Evolutionary conservation across 92 coral and sea anemone genomes (phyloP).

Genomic region (Palythoa heliodiscus): DNA sequence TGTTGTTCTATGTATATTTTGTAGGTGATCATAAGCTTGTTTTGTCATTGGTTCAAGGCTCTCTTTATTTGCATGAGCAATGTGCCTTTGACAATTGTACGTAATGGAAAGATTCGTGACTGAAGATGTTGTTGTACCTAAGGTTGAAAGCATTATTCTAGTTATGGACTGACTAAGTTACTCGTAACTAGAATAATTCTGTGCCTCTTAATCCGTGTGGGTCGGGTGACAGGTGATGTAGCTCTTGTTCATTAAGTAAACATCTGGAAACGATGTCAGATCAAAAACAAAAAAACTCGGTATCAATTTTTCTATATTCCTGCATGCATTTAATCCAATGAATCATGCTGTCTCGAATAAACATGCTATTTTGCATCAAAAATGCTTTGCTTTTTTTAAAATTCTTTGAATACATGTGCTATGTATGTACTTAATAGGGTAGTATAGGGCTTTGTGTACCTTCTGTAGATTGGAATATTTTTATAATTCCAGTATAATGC

Average conservation of each 20-base stretch:
- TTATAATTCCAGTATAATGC: too few relatives aligned
- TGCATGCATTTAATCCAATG: neutral
- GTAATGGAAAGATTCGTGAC: neutral
- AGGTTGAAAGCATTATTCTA: neutral
- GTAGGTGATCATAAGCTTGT: neutral
- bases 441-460: too few relatives aligned
- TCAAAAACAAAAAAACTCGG: neutral
- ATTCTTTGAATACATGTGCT: neutral
- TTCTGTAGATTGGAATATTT: too few relatives aligned
- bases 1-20: neutral
- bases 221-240: slow-evolving; percentile 24
- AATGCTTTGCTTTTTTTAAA: too few relatives aligned
- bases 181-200: neutral
- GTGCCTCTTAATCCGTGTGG: neutral
- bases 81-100: slow-evolving; percentile 1
- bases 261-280: neutral
- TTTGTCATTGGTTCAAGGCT: slow-evolving; percentile 7
- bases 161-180: neutral
- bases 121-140: neutral
- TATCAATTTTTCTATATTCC: slow-evolving; percentile 6
- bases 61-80: neutral
- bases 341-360: neutral
- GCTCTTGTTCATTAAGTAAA: neutral
- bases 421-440: too few relatives aligned
- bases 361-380: neutral